Evolutionary conservation across 1,140 invertebrate genomes (phyloP), one percentile per base, ranked within the genome.

Genomic region (Cotesia typhae): DNA sequence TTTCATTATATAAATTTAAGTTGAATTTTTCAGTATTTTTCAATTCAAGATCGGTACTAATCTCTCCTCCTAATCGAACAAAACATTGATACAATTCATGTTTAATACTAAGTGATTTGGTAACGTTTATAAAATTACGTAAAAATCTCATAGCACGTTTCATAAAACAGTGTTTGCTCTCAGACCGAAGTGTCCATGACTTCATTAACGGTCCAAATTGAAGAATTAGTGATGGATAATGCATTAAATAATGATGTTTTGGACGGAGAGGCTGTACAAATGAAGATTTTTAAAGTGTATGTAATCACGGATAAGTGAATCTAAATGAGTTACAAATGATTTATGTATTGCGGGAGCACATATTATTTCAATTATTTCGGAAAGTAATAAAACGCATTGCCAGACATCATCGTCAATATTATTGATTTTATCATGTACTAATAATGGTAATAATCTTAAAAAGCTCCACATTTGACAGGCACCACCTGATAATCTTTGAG

Each of bases 281-380:
- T n/a, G n/a, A n/a, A n/a, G n/a, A n/a, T n/a, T n/a, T n/a, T n/a
- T n/a, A n/a, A n/a, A n/a, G n/a, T n/a, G n/a, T n/a, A n/a, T n/a
- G n/a, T n/a, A n/a, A n/a, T n/a, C n/a, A n/a, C n/a, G n/a, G n/a
- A n/a, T n/a, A n/a, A n/a, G n/a, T n/a, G n/a, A n/a, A n/a, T 72
- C 7, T 20, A 80, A 55, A 70, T 77, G 79, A n/a, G 70, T 36
- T 2, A 80, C 20, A 61, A 10, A 53, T 10, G 10, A 38, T 68
- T 76, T 74, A 28, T 78, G 14, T 14, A 82, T 78, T 36, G 9
- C n/a, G 47, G 77, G 79, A 6, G 79, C 74, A 70, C 61, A 70
- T 10, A 78, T 55, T 4, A 80, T 78, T 60, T 76, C 71, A 7
- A 70, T 63, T 57, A 74, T 74, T 52, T 64, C n/a, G n/a, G n/a